Base-by-base conservation (phyloP, 2,797 vertebrate genomes). In the Parambassis ranga region DNA sequence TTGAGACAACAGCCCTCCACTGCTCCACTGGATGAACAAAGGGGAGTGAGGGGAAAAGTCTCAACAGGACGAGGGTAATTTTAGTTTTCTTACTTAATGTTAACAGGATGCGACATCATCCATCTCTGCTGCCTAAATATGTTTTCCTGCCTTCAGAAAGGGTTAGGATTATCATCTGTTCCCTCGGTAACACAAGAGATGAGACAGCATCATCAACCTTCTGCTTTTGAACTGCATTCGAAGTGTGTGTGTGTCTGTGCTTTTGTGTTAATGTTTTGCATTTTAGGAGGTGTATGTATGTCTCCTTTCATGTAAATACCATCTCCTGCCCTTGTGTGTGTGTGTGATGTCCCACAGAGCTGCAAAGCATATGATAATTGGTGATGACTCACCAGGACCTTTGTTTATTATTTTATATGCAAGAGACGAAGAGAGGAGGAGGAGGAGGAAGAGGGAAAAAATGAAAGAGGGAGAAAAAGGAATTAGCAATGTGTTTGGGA, bases 331-430 rank as follows among this genome's bases (percentile, higher is more conserved):
- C 13, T 33, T 11, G 15, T 0, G 6, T 51, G 36, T 51, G 49
- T 56, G 30, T 57, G 14, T 59, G 19, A 50, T 60, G 33, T 51
- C 32, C 31, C 41, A 53, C 38, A 41, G 32, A 63, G 32, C 60
- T 57, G 43, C 60, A 53, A 61, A 79, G 49, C 72, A 72, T 71
- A 78, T 65, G 65, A 67, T 81, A 79, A 75, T 78, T 73, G 50
- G 43, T 6, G 52, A 65, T 85, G 85, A 84, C 67, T 87, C 84
- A 86, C 66, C 23, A 36, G 62, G 55, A 68, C 60, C 49, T 66
- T 72, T 53, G 30, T 43, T 58, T 74, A 53, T 78, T 65, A 51
- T 67, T 75, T 73, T 62, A 37, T 28, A 66, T 67, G 55, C 39
- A 36, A 36, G 23, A 52, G 46, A 72, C 1, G 5, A 22, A 51